Percentiles rank a stretch among this genome's conserved stretches.
Evolutionary conservation across 1,140 invertebrate genomes (phyloP).

Genomic region (Drosophila pandora): DNA sequence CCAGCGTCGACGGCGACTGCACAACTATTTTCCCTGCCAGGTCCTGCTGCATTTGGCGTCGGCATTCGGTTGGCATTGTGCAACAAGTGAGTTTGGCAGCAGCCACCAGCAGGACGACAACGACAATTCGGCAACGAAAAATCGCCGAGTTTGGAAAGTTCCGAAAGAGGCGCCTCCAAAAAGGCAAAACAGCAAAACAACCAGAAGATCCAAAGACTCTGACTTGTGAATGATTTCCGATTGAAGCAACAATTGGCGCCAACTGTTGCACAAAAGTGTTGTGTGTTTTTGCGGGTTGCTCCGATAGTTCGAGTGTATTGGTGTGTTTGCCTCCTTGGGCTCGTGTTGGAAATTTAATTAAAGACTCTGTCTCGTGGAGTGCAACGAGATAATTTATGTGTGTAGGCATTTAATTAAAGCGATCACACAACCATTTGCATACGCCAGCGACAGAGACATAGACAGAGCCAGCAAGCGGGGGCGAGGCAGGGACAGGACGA

Average conservation of each 20-base stretch:
- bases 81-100: constrained; percentile 84
- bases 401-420: constrained; percentile 76
- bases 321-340: constrained; percentile 23
- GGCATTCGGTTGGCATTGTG: constrained; percentile 75
- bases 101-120: constrained; percentile 83
- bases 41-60: constrained; percentile 60
- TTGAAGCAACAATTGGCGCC: constrained; percentile 81
- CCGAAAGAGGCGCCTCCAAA: not conserved
- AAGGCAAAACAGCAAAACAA: not conserved
- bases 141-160: constrained; percentile 29
- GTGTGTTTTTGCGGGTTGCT: constrained; percentile 64
- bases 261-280: constrained; percentile 74
- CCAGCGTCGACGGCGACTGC: constrained; percentile 46
- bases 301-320: constrained; percentile 4
- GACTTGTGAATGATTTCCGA: constrained; percentile 38
- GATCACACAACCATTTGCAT: constrained; percentile 74
- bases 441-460: constrained; percentile 29
- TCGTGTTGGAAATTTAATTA: constrained; percentile 64
- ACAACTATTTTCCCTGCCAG: constrained; percentile 64
- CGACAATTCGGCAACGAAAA: constrained; percentile 69
- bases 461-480: constrained; percentile 22
- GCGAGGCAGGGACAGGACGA: constrained; percentile 14
- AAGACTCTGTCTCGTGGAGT: constrained; percentile 60
- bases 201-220: not conserved
- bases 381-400: constrained; percentile 70